Evolutionary conservation across 2,888 invertebrate species (phyloP).

Genomic region (Brassicogethes aeneus): DNA sequence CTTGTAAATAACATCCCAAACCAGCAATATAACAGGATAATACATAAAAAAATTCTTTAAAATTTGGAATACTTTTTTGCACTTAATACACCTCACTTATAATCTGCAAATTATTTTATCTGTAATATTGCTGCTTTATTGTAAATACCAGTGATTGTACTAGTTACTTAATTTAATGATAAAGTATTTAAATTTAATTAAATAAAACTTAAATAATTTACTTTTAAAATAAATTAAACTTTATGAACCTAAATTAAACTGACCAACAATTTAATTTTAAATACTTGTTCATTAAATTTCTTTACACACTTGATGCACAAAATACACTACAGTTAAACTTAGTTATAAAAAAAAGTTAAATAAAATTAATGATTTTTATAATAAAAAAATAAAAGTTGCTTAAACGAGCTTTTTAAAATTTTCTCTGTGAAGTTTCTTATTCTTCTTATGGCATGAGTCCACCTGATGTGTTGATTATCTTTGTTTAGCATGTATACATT

Average conservation of each 20-base stretch:
- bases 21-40: neutral
- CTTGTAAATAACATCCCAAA: neutral
- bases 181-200: too few species aligned
- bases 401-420: neutral
- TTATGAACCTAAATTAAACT: too few species aligned
- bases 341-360: neutral
- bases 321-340: too few species aligned
- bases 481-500: neutral
- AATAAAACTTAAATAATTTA: too few species aligned
- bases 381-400: neutral
- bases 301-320: neutral
- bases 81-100: neutral
- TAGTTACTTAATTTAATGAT: too few species aligned
- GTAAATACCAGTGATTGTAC: neutral
- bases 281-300: neutral
- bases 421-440: neutral
- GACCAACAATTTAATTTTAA: too few species aligned
- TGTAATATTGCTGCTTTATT: constrained; percentile 5
- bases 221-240: too few species aligned
- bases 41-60: constrained; percentile 5
- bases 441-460: too few species aligned
- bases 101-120: constrained; percentile 2
- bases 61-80: constrained; percentile 3
- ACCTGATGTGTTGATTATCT: too few species aligned
- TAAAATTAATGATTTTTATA: neutral